Evolutionary conservation across 2,888 invertebrate genomes (phyloP), one percentile per base, ranked within the genome.

Genomic region (Spialia ferax): DNA sequence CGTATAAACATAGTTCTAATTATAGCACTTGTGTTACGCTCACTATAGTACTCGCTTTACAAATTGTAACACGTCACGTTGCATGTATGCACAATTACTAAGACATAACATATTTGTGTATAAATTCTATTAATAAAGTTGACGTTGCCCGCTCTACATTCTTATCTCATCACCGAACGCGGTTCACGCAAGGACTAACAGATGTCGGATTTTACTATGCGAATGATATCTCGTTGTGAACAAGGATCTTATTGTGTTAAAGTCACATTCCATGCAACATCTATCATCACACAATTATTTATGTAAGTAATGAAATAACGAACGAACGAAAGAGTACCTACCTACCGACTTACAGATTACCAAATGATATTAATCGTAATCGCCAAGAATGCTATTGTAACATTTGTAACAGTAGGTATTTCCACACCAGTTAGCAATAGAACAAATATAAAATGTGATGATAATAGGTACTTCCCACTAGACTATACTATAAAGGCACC

Each of bases 81-180:
- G 79, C 80, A 76, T 80, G 80, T 84, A 82, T 80, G 76, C 81
- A 80, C 80, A 85, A 85, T 86, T 83, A 85, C 81, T 79, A 77
- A 82, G 79, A 83, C 85, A 84, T 82, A 83, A 83, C 35, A 52
- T 52, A 78, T 75, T 73, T 76, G 10, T 10, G 11, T 20, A 82
- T 86, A 86, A 87, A 87, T 81, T 88, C 92, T 92, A 93, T 92
- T 92, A 91, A 89, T 93, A 92, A 87, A 80, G 88, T 86, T 91
- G 91, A 92, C 89, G 90, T 80, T 79, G 82, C 70, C 71, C 85
- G 89, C 80, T 86, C 89, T 77, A 91, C 87, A 93, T 91, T 89
- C 89, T 92, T 93, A 93, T 92, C 92, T 88, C 82, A 71, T 81
- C 81, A 84, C 79, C 76, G 79, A 80, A 80, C 75, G 71, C 77